Base-by-base conservation (phyloP, 1,140 invertebrate species). In the Scaptomyza graminum region DNA sequence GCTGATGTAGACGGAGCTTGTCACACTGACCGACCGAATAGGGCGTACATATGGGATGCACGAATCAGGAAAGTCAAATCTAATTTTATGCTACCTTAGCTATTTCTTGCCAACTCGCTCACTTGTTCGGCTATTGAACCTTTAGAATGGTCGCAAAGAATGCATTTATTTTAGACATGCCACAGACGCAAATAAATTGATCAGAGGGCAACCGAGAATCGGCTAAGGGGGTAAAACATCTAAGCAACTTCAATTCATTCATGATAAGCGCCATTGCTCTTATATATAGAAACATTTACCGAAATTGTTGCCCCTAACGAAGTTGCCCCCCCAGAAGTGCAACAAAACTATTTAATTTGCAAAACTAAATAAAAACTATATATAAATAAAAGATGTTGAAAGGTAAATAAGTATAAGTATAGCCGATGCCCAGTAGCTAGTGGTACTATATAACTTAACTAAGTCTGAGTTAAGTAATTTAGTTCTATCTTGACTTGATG, bases 61-160 rank as follows among this genome's bases (percentile, higher is more conserved):
- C n/a, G 51, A 12, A 34, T 37, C 44, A 5, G 25, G 15, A 44
- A 62, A 37, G 28, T 13, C 18, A 43, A 57, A 65, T 70, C 68
- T 70, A 70, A 70, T 65, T 70, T 70, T 60, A 54, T 49, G 44
- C 22, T 15, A 22, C 3, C n/a, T 43, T 39, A 6, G 1, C 9
- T 16, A 25, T 11, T 25, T 12, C 34, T 2, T 43, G 0, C 44
- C 37, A n/a, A 12, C 12, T 16, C 18, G 25, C 12, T 25, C 18
- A 9, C 16, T n/a, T 28, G 6, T 60, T 44, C 73, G 76, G 81
- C 69, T 85, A 77, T 87, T 85, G 81, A 85, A 85, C 81, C 87
- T 81, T 84, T 34, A 78, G 2, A 22, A 3, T 22, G 18, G 1
- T 22, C 2, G 18, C 18, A 22, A 22, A 22, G 18, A 22, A 22